Conservation (phyloP, 2,797 vertebrate genomes). For the Prunella strophiata region DNA sequence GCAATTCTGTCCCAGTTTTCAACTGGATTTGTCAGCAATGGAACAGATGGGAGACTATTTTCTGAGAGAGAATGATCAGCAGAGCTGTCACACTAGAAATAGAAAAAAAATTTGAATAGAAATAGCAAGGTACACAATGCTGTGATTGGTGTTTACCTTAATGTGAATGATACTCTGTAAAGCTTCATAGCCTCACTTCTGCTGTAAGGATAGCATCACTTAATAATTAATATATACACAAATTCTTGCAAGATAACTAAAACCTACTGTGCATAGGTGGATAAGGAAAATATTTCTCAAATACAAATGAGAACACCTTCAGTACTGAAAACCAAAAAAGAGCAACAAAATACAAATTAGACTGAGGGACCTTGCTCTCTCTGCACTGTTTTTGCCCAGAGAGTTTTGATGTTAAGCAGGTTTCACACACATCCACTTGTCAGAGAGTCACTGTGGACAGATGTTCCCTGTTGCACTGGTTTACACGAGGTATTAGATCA, state of each 20-base stretch:
- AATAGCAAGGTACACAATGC: neutral
- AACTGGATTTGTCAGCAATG: neutral
- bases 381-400: neutral
- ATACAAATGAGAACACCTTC: neutral
- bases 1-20: neutral
- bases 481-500: neutral
- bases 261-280: neutral
- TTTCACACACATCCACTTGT: neutral
- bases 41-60: neutral
- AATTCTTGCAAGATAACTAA: neutral
- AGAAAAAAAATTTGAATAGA: neutral
- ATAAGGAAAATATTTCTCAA: neutral
- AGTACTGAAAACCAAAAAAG: neutral
- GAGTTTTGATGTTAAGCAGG: neutral
- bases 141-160: neutral
- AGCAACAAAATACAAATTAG: neutral
- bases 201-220: neutral
- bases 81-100: neutral
- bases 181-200: neutral
- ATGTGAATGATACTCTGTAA: too few relatives aligned
- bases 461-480: neutral
- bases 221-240: neutral
- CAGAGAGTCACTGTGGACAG: neutral
- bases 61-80: neutral
- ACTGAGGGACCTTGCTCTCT: rapidly evolving